These are phyloP conservation scores for Drepana falcataria DNA, from an alignment of 2,888 invertebrate species.

Conservation along the genomic window DNA sequence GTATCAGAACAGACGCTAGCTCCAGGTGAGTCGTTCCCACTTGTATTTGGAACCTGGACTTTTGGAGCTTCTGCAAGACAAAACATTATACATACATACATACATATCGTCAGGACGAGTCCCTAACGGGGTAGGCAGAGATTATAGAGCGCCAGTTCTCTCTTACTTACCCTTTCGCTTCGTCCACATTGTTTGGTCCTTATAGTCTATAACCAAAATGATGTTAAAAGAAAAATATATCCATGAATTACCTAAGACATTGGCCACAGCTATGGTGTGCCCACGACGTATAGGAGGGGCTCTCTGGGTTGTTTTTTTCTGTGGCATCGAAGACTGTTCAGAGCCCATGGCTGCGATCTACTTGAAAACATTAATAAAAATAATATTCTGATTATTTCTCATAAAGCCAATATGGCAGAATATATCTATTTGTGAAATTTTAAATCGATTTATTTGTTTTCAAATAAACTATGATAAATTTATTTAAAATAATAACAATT, in stretches of 20 bases:
- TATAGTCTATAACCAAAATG: too few relatives aligned
- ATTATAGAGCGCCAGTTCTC: not conserved
- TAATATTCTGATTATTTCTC: too few relatives aligned
- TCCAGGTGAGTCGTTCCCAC: conserved; percentile 89
- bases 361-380: not conserved
- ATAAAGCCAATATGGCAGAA: too few relatives aligned
- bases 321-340: conserved; percentile 78
- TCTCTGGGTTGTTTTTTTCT: conserved; percentile 49
- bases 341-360: conserved; percentile 71
- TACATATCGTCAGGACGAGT: not conserved
- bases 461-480: too few relatives aligned
- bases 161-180: too few relatives aligned
- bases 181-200: too few relatives aligned
- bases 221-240: too few relatives aligned
- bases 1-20: conserved; percentile 93
- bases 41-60: conserved; percentile 69
- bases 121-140: not conserved
- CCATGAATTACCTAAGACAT: conserved; percentile 42
- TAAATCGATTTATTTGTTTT: too few relatives aligned
- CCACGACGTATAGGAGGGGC: conserved; percentile 63
- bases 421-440: too few relatives aligned
- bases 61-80: conserved; percentile 39
- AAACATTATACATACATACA: not conserved
- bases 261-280: conserved; percentile 67
- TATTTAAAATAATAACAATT: too few relatives aligned